Evolutionary conservation across 2,888 invertebrate species (phyloP).

Genomic region (Lasiommata megera): DNA sequence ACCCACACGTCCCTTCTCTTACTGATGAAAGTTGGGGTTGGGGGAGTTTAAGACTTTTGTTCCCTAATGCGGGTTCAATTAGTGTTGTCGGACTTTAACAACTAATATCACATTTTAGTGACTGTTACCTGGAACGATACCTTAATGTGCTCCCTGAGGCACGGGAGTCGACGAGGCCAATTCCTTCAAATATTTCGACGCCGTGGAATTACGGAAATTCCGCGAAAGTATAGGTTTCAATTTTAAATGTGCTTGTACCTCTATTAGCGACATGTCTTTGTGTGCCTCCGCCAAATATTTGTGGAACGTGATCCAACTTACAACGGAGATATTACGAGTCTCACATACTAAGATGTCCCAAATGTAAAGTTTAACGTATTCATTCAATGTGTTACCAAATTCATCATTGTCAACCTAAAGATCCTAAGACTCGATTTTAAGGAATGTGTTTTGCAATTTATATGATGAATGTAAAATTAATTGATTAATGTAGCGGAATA

Average conservation of each 20-base stretch:
- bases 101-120: too few species aligned
- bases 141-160: too few species aligned
- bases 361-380: conserved; percentile 9
- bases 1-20: too few species aligned
- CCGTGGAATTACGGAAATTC: too few species aligned
- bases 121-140: too few species aligned
- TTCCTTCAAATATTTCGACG: too few species aligned
- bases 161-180: too few species aligned
- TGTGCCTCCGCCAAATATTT: conserved; percentile 68
- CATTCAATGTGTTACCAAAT: conserved; percentile 1
- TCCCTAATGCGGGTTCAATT: too few species aligned
- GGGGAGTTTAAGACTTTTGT: too few species aligned
- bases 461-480: neutral
- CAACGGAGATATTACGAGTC: conserved; percentile 57
- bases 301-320: conserved; percentile 71
- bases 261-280: conserved; percentile 56
- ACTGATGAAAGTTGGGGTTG: too few species aligned
- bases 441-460: neutral
- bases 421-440: neutral
- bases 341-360: conserved; percentile 28
- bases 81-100: too few species aligned
- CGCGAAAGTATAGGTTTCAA: conserved; percentile 40
- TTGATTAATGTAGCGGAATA: conserved; percentile 4
- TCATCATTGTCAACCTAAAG: conserved; percentile 9
- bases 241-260: conserved; percentile 59